These are phyloP conservation scores for Trissoscelio sp. DNA, from an alignment of 2,888 invertebrate genomes.

Conservation along the genomic window DNA sequence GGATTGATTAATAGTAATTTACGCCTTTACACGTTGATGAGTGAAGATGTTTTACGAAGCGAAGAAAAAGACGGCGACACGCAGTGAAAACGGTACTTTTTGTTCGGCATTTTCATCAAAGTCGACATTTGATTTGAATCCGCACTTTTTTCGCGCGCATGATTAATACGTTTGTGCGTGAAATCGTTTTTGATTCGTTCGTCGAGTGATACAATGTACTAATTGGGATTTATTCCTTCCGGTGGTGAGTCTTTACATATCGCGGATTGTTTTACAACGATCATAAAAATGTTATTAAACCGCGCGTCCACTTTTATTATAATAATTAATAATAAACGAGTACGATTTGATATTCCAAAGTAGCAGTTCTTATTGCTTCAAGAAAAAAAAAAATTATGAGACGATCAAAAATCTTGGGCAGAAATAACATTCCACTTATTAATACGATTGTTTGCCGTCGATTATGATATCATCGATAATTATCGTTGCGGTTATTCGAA, in stretches of 20 bases:
- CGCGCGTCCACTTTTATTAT: slow-evolving; percentile 50
- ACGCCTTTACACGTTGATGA: slow-evolving; percentile 28
- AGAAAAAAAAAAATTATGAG: background rate
- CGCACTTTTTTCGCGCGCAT: slow-evolving; percentile 42
- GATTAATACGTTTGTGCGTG: slow-evolving; percentile 49
- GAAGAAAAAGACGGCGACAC: background rate
- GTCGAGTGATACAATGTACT: slow-evolving; percentile 52
- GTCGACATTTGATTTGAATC: slow-evolving; percentile 28
- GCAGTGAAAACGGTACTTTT: slow-evolving; percentile 36
- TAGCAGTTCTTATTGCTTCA: background rate
- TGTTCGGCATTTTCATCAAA: slow-evolving; percentile 35
- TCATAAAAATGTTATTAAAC: slow-evolving; percentile 47
- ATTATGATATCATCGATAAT: slow-evolving; percentile 40
- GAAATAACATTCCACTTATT: slow-evolving; percentile 13
- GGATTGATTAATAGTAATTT: slow-evolving; percentile 34
- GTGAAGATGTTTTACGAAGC: slow-evolving; percentile 21
- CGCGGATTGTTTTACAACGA: slow-evolving; percentile 51
- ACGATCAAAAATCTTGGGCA: slow-evolving; percentile 2
- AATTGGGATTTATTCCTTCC: slow-evolving; percentile 63
- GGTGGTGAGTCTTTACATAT: slow-evolving; percentile 10
- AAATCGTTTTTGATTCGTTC: slow-evolving; percentile 47
- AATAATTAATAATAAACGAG: slow-evolving; percentile 47
- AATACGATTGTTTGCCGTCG: slow-evolving; percentile 1
- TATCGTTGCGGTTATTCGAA: slow-evolving; percentile 26
- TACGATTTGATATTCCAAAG: background rate